These are phyloP conservation scores for Apamea anceps DNA, from an alignment of 2,888 invertebrate species.

Conservation along the genomic window DNA sequence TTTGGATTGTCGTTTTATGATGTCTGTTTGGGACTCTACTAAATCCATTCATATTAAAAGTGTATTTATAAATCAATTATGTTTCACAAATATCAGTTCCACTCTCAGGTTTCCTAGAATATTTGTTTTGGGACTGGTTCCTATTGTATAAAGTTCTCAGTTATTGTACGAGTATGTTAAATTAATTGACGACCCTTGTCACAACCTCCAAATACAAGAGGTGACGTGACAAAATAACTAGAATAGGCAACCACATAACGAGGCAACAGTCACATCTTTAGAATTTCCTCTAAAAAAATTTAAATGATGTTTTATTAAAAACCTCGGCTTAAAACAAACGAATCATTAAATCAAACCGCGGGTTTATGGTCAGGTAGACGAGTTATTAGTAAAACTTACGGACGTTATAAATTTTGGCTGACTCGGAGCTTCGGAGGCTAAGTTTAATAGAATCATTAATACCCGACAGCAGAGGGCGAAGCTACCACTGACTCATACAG, in stretches of 20 bases:
- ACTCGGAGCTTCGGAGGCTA: conserved; percentile 70
- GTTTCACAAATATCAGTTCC: conserved; percentile 11
- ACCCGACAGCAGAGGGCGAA: conserved; percentile 47
- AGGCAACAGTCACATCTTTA: conserved; percentile 51
- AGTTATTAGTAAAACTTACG: conserved; percentile 66
- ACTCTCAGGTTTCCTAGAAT: conserved; percentile 4
- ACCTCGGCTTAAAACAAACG: conserved; percentile 64
- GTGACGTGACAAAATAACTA: conserved; percentile 53
- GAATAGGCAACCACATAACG: conserved; percentile 35
- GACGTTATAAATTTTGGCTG: conserved; percentile 76
- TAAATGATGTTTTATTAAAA: conserved; percentile 43
- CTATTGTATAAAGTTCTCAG: conserved; percentile 7
- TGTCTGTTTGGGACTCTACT: neutral
- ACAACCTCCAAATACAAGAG: conserved; percentile 48
- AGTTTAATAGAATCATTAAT: conserved; percentile 76
- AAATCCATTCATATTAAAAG: neutral
- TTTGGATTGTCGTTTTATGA: conserved; percentile 4
- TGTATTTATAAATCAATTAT: neutral
- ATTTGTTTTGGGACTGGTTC: conserved; percentile 3
- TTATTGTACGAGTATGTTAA: conserved; percentile 14
- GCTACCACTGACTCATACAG: conserved; percentile 52
- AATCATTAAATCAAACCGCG: conserved; percentile 65
- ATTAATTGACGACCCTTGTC: conserved; percentile 61
- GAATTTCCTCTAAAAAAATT: conserved; percentile 40
- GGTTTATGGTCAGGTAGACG: conserved; percentile 66